Evolutionary conservation across 2,888 invertebrate species (phyloP).

Genomic region (Neoascia interrupta): DNA sequence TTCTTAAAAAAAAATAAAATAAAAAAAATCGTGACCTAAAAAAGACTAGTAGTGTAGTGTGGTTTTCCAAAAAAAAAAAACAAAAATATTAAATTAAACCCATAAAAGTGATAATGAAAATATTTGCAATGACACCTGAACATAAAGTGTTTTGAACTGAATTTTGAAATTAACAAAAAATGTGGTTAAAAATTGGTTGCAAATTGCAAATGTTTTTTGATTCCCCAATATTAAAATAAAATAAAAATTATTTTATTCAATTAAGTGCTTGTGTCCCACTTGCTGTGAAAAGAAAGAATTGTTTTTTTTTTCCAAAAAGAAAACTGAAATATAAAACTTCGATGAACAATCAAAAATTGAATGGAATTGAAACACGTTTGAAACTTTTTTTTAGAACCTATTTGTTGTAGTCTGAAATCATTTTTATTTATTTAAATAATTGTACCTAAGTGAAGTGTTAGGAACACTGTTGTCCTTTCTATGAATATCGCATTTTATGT

Average conservation of each 20-base stretch:
- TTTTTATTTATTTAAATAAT: slow-evolving; percentile 40
- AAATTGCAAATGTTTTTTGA: slow-evolving; percentile 72
- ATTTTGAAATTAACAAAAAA: slow-evolving; percentile 7
- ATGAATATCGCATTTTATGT: slow-evolving; percentile 77
- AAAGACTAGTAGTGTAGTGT: slow-evolving; percentile 62
- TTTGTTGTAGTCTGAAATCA: slow-evolving; percentile 54
- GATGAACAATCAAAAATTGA: slow-evolving; percentile 50
- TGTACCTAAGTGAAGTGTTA: slow-evolving; percentile 54
- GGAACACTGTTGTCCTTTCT: slow-evolving; percentile 55
- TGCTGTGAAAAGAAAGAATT: slow-evolving; percentile 72
- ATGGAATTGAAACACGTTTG: slow-evolving; percentile 80
- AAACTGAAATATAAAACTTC: slow-evolving; percentile 35
- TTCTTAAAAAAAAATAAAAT: slow-evolving; percentile 11
- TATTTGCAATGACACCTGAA: slow-evolving; percentile 63
- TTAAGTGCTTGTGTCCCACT: slow-evolving; percentile 76
- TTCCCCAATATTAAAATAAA: slow-evolving; percentile 35
- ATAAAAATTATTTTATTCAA: slow-evolving; percentile 43
- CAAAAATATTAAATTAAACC: background rate
- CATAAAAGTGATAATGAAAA: slow-evolving; percentile 54
- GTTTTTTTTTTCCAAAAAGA: slow-evolving; percentile 1
- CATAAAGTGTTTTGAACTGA: slow-evolving; percentile 34
- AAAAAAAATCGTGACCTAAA: slow-evolving; percentile 14
- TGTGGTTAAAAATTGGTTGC: slow-evolving; percentile 14
- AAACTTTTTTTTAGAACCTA: slow-evolving; percentile 72
- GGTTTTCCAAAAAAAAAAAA: slow-evolving; percentile 50